Conservation (phyloP, 2,888 invertebrate genomes). For the Tetragnatha montana region DNA sequence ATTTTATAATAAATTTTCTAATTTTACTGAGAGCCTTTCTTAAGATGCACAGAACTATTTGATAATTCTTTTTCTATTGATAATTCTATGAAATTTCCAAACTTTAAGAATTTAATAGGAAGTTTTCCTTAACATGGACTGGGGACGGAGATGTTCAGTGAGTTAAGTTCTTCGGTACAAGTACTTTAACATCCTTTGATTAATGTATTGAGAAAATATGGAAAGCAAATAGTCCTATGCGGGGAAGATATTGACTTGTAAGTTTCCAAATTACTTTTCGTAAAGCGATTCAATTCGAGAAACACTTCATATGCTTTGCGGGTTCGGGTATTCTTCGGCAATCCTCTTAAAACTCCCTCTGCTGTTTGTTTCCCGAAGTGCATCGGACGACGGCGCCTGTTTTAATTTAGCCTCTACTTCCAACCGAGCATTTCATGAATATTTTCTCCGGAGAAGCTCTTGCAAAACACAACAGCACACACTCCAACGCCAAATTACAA, state of each 20-base stretch:
- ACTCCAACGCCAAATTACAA: conserved; percentile 29
- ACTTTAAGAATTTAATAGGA: no score
- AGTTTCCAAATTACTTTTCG: not conserved
- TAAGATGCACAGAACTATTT: no score
- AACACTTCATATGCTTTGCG: not conserved
- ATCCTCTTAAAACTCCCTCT: not conserved
- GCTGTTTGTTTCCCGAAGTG: not conserved
- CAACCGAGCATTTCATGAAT: conserved; percentile 25
- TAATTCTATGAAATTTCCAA: no score
- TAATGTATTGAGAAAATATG: no score
- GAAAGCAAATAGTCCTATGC: no score
- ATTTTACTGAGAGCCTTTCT: no score
- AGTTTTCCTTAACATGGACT: no score
- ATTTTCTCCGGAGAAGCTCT: conserved; percentile 7
- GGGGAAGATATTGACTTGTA: not conserved
- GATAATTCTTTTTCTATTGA: no score
- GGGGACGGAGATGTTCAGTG: no score
- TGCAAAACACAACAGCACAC: conserved; percentile 4
- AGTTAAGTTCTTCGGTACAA: no score
- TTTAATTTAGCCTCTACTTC: conserved; percentile 15
- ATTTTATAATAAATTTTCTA: no score
- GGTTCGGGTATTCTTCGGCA: not conserved
- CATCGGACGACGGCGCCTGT: not conserved
- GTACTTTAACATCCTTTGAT: no score
- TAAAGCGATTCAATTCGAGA: not conserved